A percentile compares a stretch with the other conserved stretches of the same genome.
Conservation (phyloP, 1,140 invertebrate species). For the Pomacea maculata region DNA sequence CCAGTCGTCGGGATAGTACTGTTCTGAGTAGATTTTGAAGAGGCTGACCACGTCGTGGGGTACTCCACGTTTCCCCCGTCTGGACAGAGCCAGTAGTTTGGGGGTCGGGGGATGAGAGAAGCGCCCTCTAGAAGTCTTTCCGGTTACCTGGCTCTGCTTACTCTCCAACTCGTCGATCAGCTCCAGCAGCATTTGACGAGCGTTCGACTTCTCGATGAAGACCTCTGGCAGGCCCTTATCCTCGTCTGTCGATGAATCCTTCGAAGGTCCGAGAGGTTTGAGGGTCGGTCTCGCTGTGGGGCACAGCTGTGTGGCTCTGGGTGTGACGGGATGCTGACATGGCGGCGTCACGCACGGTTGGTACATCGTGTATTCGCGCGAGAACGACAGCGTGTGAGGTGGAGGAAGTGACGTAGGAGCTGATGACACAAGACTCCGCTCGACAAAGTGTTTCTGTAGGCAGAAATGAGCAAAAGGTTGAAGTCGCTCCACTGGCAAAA, state of each 20-base stretch:
- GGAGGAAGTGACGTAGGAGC: conserved; percentile 26
- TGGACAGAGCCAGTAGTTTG: conserved; percentile 41
- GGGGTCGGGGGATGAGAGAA: conserved; percentile 44
- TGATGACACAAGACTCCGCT: conserved; percentile 15
- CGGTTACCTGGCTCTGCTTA: conserved; percentile 31
- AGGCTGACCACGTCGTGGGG: conserved; percentile 47
- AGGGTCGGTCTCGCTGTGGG: conserved; percentile 11
- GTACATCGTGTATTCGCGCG: conserved; percentile 54
- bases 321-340: conserved; percentile 19
- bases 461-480: neutral
- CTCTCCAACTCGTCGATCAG: conserved; percentile 43
- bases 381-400: conserved; percentile 36
- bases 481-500: too few relatives aligned
- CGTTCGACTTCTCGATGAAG: conserved; percentile 48
- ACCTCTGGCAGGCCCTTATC: conserved; percentile 35
- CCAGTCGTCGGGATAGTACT: conserved; percentile 52
- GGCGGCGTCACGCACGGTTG: conserved; percentile 29
- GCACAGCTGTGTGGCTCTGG: conserved; percentile 20
- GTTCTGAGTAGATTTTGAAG: conserved; percentile 57
- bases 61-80: conserved; percentile 26
- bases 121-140: conserved; percentile 20
- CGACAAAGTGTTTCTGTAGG: conserved; percentile 19
- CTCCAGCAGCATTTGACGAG: conserved; percentile 47
- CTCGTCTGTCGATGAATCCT: conserved; percentile 12
- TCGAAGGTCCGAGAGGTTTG: conserved; percentile 12